Evolutionary conservation across 1,140 invertebrate genomes (phyloP), one percentile per base, ranked within the genome.

Genomic region (Orius insidiosus): DNA sequence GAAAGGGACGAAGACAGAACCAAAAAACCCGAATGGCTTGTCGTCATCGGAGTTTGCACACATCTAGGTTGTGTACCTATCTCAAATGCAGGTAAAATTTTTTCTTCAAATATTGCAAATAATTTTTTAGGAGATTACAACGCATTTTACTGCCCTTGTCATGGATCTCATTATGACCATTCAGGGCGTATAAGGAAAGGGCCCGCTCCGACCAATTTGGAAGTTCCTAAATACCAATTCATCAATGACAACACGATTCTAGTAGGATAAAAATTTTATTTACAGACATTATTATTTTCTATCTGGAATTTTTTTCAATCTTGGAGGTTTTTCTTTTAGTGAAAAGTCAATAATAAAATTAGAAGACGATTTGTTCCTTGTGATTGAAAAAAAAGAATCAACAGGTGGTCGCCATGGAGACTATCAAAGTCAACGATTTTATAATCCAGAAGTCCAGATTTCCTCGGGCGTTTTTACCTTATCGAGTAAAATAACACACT

Each of bases 101-200:
- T 9, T 36, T 36, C 35, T 9, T 13, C 5, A 11, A 11, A n/a
- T n/a, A n/a, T n/a, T n/a, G n/a, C n/a, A n/a, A n/a, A n/a, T n/a
- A n/a, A 36, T 18, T 10, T 18, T 10, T 4, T 19, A 43, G 41
- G 68, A n/a, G 88, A 96, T 53, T 95, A 74, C 63, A 69, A 63
- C 54, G 94, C 95, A 36, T 98, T 94, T 58, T 98, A 94, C 65
- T 98, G 94, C 59, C 94, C 94, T 1, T 98, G 94, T 63, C 94
- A 98, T 60, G 94, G 94, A 31, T 96, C 92, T 33, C 94, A 98
- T 63, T 98, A 96, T 60, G 94, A 98, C 62, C 79, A 79, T 4
- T 89, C 90, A 34, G 94, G 94, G 8, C 73, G 94, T 53, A 93
- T 96, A 55, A 77, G 94, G 45, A 95, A 93, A 69, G 94, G 94